Conservation (phyloP, 1,140 invertebrate genomes). For the Oncopodura yosiiana region DNA sequence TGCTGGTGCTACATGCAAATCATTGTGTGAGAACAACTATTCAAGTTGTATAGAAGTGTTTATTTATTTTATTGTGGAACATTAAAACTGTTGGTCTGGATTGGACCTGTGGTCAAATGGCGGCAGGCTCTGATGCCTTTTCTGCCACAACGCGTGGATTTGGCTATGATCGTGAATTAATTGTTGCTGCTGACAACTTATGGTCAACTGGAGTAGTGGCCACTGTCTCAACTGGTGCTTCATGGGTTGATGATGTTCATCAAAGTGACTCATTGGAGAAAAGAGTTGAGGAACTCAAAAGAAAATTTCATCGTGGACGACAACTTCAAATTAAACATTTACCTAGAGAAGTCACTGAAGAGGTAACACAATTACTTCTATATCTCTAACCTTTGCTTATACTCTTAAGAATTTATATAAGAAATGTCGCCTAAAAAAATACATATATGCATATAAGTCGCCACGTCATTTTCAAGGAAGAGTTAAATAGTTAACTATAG, state of each 20-base stretch:
- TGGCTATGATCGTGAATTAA: constrained; percentile 36
- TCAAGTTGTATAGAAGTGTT: too few relatives aligned
- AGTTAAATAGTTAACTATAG: not conserved
- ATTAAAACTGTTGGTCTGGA: not conserved
- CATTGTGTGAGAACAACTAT: too few relatives aligned
- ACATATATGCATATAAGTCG: not conserved
- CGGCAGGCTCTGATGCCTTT: constrained; percentile 37
- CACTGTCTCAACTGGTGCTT: constrained; percentile 39
- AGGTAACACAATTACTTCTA: constrained; percentile 39
- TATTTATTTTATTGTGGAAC: not conserved
- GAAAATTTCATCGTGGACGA: constrained; percentile 42
- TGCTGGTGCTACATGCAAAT: too few relatives aligned
- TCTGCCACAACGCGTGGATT: constrained; percentile 33
- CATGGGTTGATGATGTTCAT: constrained; percentile 41
- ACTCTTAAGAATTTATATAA: not conserved
- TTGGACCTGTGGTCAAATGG: constrained; percentile 28
- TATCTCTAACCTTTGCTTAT: not conserved
- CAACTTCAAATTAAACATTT: constrained; percentile 43
- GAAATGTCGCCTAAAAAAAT: not conserved
- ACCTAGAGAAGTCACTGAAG: constrained; percentile 42
- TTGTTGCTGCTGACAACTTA: constrained; percentile 37
- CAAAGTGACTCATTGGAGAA: constrained; percentile 38
- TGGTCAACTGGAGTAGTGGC: constrained; percentile 38
- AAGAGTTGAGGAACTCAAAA: constrained; percentile 39
- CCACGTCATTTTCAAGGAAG: not conserved